Conservation (phyloP, 2,888 invertebrate genomes). For the Chrysolina haemoptera region DNA sequence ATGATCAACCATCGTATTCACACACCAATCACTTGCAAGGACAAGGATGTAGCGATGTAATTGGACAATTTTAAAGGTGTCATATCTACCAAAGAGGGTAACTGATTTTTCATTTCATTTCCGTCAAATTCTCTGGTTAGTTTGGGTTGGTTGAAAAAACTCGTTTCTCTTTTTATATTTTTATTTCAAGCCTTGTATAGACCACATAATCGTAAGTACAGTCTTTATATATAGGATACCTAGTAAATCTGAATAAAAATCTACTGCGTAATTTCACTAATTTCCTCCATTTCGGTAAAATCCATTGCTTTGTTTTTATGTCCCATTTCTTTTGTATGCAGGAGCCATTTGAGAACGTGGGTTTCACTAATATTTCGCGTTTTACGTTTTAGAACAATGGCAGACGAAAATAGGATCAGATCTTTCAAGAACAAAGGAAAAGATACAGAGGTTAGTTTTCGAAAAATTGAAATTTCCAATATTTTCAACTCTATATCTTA, state of each 20-base stretch:
- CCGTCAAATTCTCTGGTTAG: slow-evolving; percentile 3
- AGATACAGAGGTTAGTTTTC: slow-evolving; percentile 78
- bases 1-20: not conserved
- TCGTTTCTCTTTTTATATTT: slow-evolving; percentile 5
- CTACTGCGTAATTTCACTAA: slow-evolving; percentile 29
- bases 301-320: slow-evolving; percentile 29
- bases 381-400: slow-evolving; percentile 69
- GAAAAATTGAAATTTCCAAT: slow-evolving; percentile 1
- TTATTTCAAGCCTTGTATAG: not conserved
- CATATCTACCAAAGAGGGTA: slow-evolving; percentile 39
- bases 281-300: not conserved
- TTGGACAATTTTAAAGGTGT: slow-evolving; percentile 49
- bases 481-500: slow-evolving; percentile 9
- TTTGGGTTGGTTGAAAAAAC: not conserved
- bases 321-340: slow-evolving; percentile 24
- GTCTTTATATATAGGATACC: not conserved
- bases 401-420: slow-evolving; percentile 77
- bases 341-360: slow-evolving; percentile 18
- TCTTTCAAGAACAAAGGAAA: slow-evolving; percentile 86
- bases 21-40: slow-evolving; percentile 2
- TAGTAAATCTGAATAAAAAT: not conserved
- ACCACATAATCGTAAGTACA: slow-evolving; percentile 21
- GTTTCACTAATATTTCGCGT: not conserved
- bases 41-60: slow-evolving; percentile 26
- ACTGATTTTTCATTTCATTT: slow-evolving; percentile 24